These are phyloP conservation scores for Dendropsophus ebraccatus DNA, from an alignment of 2,113 vertebrate species.

Conservation along the genomic window DNA sequence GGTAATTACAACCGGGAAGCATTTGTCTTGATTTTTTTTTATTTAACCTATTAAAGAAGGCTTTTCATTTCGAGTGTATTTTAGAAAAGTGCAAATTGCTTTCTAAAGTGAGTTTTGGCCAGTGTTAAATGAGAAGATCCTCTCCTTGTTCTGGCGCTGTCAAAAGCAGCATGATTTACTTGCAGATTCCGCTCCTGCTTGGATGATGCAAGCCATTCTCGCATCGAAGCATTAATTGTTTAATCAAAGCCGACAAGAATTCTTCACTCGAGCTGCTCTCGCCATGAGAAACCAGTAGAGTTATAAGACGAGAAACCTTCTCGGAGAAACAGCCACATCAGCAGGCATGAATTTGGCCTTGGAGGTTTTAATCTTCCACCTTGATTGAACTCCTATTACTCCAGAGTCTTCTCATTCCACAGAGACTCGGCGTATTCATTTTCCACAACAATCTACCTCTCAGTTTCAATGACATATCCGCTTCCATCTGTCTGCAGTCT, in stretches of 20 bases:
- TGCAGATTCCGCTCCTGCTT: constrained; percentile 35
- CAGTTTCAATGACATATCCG: constrained; percentile 53
- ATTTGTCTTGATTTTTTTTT: constrained; percentile 51
- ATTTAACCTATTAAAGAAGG: constrained; percentile 50
- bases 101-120: constrained; percentile 51
- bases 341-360: constrained; percentile 49
- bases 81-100: constrained; percentile 53
- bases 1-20: constrained; percentile 36
- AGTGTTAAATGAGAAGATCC: constrained; percentile 39
- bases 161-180: constrained; percentile 37
- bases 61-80: constrained; percentile 30
- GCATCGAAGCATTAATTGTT: constrained; percentile 52
- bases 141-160: constrained; percentile 13
- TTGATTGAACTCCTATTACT: constrained; percentile 55
- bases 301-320: constrained; percentile 40
- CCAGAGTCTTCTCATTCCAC: constrained; percentile 47
- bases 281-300: constrained; percentile 33
- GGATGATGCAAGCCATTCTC: constrained; percentile 42
- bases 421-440: constrained; percentile 35
- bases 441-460: constrained; percentile 51
- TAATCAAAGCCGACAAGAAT: constrained; percentile 55
- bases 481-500: constrained; percentile 43
- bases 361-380: constrained; percentile 55
- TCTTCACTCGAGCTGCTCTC: constrained; percentile 36
- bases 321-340: constrained; percentile 42